Evolutionary conservation across 2,888 invertebrate species (phyloP), one percentile per base, ranked within the genome.

Genomic region (Notocelia uddmanniana): DNA sequence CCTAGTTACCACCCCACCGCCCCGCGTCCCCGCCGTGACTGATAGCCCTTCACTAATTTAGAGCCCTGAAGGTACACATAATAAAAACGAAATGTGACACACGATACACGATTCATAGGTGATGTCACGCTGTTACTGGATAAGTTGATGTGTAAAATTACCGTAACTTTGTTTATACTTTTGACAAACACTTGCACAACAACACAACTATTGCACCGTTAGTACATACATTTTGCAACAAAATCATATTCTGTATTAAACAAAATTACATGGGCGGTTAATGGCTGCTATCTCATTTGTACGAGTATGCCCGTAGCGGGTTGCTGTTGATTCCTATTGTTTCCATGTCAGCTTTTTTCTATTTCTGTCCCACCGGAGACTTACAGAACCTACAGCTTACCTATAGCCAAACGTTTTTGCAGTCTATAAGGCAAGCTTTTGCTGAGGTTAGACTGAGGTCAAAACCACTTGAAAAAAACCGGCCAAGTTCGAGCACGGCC

Each of bases 1-100:
- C 84, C 89, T 90, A 79, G 89, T 91, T 90, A 88, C 75, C 79
- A 70, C 69, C 75, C 75, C 71, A 63, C 74, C 73, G 79, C 75
- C 76, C 74, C 74, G 71, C 75, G 66, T 62, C 76, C 73, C 68
- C 74, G 34, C 71, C 72, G 72, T 72, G 67, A 72, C 72, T 37
- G 67, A 72, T 72, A 60, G 55, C 72, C 66, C 67, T 58, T 72
- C 60, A 68, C 72, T 79, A 80, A 83, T 80, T 78, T 74, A 73
- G 73, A 77, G 75, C 79, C 78, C 80, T 76, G 80, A 79, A 79
- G 77, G 78, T 76, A 74, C 73, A 72, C 72, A 64, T 66, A 62
- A 76, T 76, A 75, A 77, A 76, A 73, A 62, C 68, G 68, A 71
- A 75, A 77, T 78, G 74, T 74, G 78, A 77, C 76, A 83, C 57